A percentile compares a stretch with the other conserved stretches of the same genome.
phyloP scores from a whole-genome alignment of 2,113 vertebrate species.

The Vidua chalybeata region DNA sequence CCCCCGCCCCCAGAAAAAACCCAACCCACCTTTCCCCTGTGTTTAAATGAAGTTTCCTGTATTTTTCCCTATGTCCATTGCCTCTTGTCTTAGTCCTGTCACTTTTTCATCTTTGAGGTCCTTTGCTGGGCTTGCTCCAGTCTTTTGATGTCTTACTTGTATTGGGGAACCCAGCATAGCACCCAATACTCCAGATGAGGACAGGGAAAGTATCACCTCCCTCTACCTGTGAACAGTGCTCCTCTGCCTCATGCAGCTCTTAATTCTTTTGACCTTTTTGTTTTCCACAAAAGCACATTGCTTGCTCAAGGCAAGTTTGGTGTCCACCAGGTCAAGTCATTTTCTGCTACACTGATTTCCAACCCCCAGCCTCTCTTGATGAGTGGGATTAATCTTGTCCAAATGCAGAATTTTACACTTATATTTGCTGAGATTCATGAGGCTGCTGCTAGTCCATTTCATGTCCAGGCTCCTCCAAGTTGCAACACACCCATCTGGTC shows the following conservation, averaged over 20 bases:
- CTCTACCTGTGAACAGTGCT: rapidly evolving
- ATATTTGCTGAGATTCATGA: not conserved
- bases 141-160: not conserved
- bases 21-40: rapidly evolving
- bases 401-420: not conserved
- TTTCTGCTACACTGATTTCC: not conserved
- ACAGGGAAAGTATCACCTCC: not conserved
- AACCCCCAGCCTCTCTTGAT: rapidly evolving
- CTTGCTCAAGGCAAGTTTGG: not conserved
- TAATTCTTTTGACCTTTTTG: not conserved
- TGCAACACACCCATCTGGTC: not conserved
- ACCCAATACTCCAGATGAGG: not conserved
- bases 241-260: not conserved
- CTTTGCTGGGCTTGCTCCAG: not conserved
- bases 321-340: not conserved
- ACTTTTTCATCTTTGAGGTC: not conserved
- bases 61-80: not conserved
- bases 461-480: not conserved
- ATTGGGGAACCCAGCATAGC: not conserved
- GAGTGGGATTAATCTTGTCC: not conserved
- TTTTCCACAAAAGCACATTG: not conserved
- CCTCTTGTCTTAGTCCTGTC: not conserved
- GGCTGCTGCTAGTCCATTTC: not conserved
- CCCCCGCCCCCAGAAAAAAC: rapidly evolving
- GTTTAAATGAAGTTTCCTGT: not conserved